Conservation (phyloP, 2,113 vertebrate species). For the Pycnonotus jocosus region DNA sequence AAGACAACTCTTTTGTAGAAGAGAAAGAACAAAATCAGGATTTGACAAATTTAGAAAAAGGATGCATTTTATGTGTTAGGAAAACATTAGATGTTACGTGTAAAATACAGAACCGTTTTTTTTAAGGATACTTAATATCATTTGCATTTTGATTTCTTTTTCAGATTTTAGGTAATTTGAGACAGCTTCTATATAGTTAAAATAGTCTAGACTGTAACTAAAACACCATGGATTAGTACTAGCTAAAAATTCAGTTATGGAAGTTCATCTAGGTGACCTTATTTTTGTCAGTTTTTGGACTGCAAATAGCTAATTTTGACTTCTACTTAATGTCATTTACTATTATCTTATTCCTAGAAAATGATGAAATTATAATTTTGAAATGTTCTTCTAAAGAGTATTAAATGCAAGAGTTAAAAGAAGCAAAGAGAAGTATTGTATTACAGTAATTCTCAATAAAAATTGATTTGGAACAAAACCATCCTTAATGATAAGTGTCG, state of each 20-base stretch:
- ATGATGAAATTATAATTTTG: neutral
- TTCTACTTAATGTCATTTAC: neutral
- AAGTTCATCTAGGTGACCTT: neutral
- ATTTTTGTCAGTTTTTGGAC: neutral
- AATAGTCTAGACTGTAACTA: neutral
- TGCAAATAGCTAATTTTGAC: neutral
- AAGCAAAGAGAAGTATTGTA: neutral
- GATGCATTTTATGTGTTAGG: neutral
- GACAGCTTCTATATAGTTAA: neutral
- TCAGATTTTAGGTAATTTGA: neutral
- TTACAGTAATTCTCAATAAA: constrained; percentile 2
- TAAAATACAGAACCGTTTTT: neutral
- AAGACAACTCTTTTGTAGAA: neutral
- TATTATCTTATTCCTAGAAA: neutral
- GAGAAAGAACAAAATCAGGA: neutral
- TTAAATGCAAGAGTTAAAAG: neutral
- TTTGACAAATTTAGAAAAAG: neutral
- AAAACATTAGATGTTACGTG: accelerated
- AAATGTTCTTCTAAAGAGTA: neutral
- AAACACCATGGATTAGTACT: neutral
- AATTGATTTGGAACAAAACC: constrained; percentile 14
- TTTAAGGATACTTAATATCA: neutral
- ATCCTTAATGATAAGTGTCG: constrained; percentile 43
- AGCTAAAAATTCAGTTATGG: neutral
- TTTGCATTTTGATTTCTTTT: neutral